phyloP scores from a whole-genome alignment of 2,113 vertebrate species.

The Ceyx margarethae region DNA sequence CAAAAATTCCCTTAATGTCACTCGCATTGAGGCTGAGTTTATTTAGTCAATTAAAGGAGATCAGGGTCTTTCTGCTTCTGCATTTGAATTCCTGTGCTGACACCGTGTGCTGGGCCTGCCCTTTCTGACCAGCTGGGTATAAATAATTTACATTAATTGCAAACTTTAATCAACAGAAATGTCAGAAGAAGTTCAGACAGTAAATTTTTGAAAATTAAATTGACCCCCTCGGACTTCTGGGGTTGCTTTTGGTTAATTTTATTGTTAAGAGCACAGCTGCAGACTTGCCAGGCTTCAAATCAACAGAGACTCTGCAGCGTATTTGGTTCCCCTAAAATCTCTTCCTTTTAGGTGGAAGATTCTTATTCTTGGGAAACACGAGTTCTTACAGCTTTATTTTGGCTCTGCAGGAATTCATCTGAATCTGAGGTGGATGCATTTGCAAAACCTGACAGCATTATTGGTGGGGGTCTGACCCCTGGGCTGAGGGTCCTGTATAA shows the following conservation, averaged over 20 bases:
- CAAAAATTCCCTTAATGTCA: background rate
- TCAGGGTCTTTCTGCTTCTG: background rate
- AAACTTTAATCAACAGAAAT: background rate
- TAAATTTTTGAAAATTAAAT: background rate
- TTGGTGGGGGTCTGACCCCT: background rate
- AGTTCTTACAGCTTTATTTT: background rate
- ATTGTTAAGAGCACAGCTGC: background rate
- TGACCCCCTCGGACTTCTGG: background rate
- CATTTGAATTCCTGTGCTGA: background rate
- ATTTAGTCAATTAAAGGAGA: background rate
- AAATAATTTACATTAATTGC: slow-evolving; percentile 16
- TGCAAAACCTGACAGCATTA: background rate
- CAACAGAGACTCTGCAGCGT: background rate
- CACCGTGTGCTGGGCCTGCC: background rate
- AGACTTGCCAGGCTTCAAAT: background rate
- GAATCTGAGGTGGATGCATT: rapidly evolving
- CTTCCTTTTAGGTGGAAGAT: background rate
- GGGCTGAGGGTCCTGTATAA: background rate
- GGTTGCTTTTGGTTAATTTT: slow-evolving; percentile 26
- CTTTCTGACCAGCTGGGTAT: background rate
- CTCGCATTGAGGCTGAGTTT: background rate
- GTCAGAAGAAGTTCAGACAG: background rate
- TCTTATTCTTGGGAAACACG: background rate
- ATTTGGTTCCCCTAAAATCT: background rate
- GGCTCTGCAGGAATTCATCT: background rate